Percentiles rank a stretch among this genome's conserved stretches.
Conservation (phyloP, 2,888 invertebrate genomes). For the Seladonia tumulorum region DNA sequence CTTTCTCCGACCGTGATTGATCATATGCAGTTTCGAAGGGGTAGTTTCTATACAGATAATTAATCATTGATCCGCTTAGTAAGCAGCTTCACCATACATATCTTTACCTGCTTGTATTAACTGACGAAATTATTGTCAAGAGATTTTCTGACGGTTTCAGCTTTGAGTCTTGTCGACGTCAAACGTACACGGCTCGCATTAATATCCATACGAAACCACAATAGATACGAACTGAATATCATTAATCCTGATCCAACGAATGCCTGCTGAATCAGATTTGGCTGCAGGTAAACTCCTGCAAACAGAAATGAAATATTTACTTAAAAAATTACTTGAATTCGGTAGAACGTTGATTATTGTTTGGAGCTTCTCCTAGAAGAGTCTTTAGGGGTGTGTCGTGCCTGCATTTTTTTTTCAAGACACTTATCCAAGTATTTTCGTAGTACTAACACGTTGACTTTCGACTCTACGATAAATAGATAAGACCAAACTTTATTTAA, state of each 20-base stretch:
- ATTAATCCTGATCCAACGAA: not conserved
- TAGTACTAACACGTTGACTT: no score
- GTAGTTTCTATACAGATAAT: constrained; percentile 36
- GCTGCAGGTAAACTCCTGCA: not conserved
- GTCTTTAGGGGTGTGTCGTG: no score
- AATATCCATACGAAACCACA: not conserved
- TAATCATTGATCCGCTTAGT: constrained; percentile 55
- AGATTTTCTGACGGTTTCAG: constrained; percentile 21
- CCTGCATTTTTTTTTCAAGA: no score
- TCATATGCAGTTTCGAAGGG: constrained; percentile 22
- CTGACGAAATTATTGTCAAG: constrained; percentile 34
- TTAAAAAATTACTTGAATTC: not conserved
- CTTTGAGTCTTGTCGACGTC: not conserved
- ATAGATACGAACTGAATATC: not conserved
- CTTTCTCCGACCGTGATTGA: not conserved
- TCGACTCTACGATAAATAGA: no score
- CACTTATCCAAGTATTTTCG: no score
- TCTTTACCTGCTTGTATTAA: constrained; percentile 61
- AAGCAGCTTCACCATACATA: constrained; percentile 42
- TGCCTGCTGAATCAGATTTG: not conserved
- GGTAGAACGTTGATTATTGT: not conserved
- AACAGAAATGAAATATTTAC: not conserved
- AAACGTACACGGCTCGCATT: not conserved
- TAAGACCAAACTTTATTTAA: no score
- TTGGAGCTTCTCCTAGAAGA: no score